Conservation (phyloP, 37 sponge, comb jelly and placozoan genomes). For the Oscarella lobularis region DNA sequence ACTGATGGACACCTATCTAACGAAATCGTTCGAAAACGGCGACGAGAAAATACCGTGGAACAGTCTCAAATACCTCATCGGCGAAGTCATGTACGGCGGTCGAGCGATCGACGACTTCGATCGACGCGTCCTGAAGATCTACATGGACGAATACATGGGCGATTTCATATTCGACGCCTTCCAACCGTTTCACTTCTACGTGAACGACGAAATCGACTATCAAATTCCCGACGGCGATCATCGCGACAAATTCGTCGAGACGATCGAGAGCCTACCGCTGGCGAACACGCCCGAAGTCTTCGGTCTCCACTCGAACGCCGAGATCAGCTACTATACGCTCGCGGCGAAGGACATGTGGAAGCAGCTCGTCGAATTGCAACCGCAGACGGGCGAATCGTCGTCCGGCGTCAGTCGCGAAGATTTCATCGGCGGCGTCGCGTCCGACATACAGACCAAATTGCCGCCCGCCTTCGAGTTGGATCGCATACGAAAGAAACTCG, state of each 20-base stretch:
- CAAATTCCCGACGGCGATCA: conserved; percentile 53
- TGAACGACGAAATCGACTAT: conserved; percentile 74
- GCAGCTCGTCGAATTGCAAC: conserved; percentile 94
- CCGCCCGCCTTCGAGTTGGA: conserved; percentile 79
- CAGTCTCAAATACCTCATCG: conserved; percentile 97
- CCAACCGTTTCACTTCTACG: conserved; percentile 98
- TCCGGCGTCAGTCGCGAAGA: conserved; percentile 82
- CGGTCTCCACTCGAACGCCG: conserved; percentile 97
- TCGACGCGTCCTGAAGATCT: conserved; percentile 85
- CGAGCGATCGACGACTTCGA: conserved; percentile 98
- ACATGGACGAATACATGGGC: conserved; percentile 99
- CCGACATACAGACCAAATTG: conserved; percentile 90
- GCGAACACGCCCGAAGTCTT: conserved; percentile 97
- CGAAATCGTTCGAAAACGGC: conserved; percentile 63
- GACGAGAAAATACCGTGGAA: conserved; percentile 97
- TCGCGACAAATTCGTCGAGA: conserved; percentile 73
- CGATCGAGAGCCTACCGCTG: conserved; percentile 80
- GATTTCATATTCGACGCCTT: conserved; percentile 99
- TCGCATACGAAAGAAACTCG: conserved; percentile 78
- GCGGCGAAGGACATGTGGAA: conserved; percentile 91
- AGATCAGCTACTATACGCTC: conserved; percentile 92
- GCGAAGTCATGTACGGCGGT: conserved; percentile 99
- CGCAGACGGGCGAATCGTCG: conserved; percentile 77
- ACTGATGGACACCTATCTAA: conserved; percentile 80
- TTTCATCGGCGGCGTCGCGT: conserved; percentile 84